A percentile compares a stretch with the other conserved stretches of the same genome.
Evolutionary conservation across 2,797 vertebrate species (phyloP).

Genomic region (Denticeps clupeoides): DNA sequence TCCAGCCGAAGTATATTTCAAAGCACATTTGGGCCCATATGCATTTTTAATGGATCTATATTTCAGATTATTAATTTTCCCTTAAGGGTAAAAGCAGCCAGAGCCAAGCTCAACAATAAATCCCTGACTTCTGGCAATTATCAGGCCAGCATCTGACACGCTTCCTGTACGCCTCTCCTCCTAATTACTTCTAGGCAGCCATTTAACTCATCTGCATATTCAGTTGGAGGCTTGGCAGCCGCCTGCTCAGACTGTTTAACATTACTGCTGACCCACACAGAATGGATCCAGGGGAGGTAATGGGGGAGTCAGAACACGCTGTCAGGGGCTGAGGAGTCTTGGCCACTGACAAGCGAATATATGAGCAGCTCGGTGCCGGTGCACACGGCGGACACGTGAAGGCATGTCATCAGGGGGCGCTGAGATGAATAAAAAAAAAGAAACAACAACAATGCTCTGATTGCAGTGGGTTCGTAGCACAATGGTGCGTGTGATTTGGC

Average conservation of each 20-base stretch:
- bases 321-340: background rate
- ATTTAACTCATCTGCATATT: conserved; percentile 33
- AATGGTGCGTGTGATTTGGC: too few species aligned
- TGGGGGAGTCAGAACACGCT: background rate
- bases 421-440: too few species aligned
- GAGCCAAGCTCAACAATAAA: conserved; percentile 31
- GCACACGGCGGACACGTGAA: background rate
- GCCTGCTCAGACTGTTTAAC: conserved; percentile 23
- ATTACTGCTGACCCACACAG: conserved; percentile 25
- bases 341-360: background rate
- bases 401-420: too few species aligned
- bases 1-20: background rate
- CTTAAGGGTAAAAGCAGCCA: conserved; percentile 25
- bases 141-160: conserved; percentile 20
- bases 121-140: conserved; percentile 30
- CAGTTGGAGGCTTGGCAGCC: conserved; percentile 22
- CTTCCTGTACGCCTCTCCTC: conserved; percentile 17
- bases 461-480: too few species aligned
- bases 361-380: background rate
- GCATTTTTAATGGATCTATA: conserved; percentile 41
- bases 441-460: too few species aligned
- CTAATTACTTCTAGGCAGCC: conserved; percentile 33
- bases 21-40: conserved; percentile 23
- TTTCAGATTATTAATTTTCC: conserved; percentile 34
- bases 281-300: conserved; percentile 1